Percentiles rank a stretch among this genome's conserved stretches.
Evolutionary conservation across 2,113 vertebrate species (phyloP).

Genomic region (Brachypteracias leptosomus): DNA sequence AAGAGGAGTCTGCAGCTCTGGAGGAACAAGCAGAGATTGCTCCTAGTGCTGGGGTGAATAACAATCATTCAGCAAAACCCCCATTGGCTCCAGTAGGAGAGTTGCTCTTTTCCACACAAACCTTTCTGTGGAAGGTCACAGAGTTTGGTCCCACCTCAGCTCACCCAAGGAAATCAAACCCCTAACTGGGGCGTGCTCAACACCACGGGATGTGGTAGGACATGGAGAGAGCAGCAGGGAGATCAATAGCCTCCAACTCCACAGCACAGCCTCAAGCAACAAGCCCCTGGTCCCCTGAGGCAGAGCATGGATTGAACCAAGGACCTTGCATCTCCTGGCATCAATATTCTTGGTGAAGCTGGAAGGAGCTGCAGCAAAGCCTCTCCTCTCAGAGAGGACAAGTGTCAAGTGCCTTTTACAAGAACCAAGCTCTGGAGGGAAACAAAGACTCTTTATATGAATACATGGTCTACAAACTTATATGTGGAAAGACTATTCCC

Average conservation of each 20-base stretch:
- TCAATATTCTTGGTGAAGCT: not conserved
- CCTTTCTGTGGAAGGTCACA: too few relatives aligned
- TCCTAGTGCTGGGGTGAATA: not conserved
- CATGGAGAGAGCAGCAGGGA: not conserved
- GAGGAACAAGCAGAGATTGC: not conserved
- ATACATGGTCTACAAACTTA: fast-evolving
- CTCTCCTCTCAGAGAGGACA: not conserved
- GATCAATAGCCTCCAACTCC: not conserved
- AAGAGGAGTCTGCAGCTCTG: not conserved
- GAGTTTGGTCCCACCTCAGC: not conserved
- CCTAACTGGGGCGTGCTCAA: too few relatives aligned
- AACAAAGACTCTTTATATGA: not conserved
- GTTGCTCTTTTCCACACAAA: not conserved
- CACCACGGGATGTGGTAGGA: fast-evolving
- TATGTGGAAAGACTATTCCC: fast-evolving
- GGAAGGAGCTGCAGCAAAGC: not conserved
- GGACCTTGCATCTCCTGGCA: not conserved
- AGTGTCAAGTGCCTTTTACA: fast-evolving
- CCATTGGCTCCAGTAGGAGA: not conserved
- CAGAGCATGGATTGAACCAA: fast-evolving
- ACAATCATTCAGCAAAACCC: not conserved
- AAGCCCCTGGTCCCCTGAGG: fast-evolving
- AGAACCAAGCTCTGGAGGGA: not conserved
- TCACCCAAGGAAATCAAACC: not conserved
- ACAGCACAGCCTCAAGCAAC: not conserved